A percentile compares a stretch with the other conserved stretches of the same genome.
phyloP scores from a whole-genome alignment of 2,113 vertebrate species.

The Cebidichthys violaceus region DNA sequence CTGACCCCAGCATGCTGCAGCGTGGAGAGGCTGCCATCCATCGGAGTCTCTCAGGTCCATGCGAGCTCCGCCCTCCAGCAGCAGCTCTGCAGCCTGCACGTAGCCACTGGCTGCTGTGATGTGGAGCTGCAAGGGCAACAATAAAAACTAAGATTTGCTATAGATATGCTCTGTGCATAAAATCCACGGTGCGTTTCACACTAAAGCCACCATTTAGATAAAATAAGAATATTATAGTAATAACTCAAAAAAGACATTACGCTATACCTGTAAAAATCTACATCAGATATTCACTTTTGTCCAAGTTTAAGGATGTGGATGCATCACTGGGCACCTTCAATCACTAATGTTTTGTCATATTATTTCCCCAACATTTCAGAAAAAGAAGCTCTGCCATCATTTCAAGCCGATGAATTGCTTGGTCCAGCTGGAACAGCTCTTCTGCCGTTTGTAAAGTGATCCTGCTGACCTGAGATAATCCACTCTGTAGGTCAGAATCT shows the following conservation, averaged over 20 bases:
- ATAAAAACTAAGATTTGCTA: neutral
- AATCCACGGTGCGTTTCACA: neutral
- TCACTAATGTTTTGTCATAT: neutral
- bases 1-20: constrained; percentile 98
- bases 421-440: neutral
- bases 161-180: constrained; percentile 13
- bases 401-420: neutral
- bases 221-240: neutral
- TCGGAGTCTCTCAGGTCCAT: constrained; percentile 93
- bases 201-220: neutral
- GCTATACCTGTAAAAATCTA: neutral
- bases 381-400: neutral
- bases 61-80: constrained; percentile 92
- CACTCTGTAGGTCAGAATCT: constrained; percentile 8
- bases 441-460: neutral
- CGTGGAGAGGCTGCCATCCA: constrained; percentile 96
- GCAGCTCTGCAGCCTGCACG: constrained; percentile 91
- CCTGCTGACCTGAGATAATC: constrained; percentile 10
- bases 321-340: neutral
- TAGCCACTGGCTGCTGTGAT: constrained; percentile 95
- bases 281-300: neutral
- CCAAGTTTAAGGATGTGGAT: neutral
- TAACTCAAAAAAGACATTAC: neutral
- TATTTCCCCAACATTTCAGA: neutral
- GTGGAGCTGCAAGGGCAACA: constrained; percentile 87